Evolutionary conservation across 1,140 invertebrate species (phyloP), one percentile per base, ranked within the genome.

Genomic region (Lineus longissimus): DNA sequence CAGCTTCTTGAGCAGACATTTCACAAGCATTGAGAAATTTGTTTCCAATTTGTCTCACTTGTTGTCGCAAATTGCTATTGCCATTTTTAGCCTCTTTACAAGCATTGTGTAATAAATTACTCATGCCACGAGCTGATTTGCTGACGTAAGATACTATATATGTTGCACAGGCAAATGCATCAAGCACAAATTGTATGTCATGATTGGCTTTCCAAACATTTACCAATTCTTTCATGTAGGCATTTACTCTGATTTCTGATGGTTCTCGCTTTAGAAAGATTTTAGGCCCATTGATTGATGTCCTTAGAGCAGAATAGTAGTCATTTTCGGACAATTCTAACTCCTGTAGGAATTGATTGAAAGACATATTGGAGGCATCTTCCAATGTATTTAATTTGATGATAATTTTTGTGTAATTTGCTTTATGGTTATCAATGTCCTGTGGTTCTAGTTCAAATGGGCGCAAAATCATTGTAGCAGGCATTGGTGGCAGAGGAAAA

Each of bases 1-100:
- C 51, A 30, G 61, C 66, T 63, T 64, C 66, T 60, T 64, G 62
- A 56, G 60, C 66, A 41, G 59, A 55, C 2, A 68, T 59, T 61
- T 68, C 66, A 19, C 63, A 25, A 23, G 56, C 57, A 45, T 61
- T 57, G 9, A 68, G 30, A 56, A 64, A 68, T 47, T 43, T 60
- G 25, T 40, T 54, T 55, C 51, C 58, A 19, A 68, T 56, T 51
- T 61, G 54, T 30, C 59, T 59, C 41, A 67, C 58, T 31, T 56
- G 19, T 9, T 65, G 22, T 17, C n/a, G 13, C 2, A 31, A 55
- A 56, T 59, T 43, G 9, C 4, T 19, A 55, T 67, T 67, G 9
- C 62, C 65, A 43, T 64, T 61, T n/a, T 61, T 40, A 23, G 65
- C 45, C 45, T 67, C 65, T 27, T 59, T 60, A n/a, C 56, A 29